Evolutionary conservation across 2,888 invertebrate genomes (phyloP).

Genomic region (Acronicta leporina): DNA sequence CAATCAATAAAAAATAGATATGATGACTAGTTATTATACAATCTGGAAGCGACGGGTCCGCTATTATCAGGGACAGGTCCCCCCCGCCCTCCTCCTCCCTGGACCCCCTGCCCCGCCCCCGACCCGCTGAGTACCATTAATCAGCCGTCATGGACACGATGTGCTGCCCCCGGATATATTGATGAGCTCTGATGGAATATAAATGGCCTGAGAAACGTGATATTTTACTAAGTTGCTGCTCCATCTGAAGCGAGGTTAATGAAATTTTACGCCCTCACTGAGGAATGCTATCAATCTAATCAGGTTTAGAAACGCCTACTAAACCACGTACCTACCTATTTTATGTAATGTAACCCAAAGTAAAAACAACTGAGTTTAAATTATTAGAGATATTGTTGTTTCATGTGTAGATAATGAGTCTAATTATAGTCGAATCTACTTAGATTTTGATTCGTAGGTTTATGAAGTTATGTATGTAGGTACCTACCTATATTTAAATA

Average conservation of each 20-base stretch:
- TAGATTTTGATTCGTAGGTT: too few species aligned
- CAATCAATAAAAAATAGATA: conserved; percentile 51
- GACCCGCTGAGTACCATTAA: conserved; percentile 58
- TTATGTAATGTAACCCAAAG: not conserved
- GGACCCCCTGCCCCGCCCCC: conserved; percentile 41
- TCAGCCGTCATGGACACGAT: conserved; percentile 59
- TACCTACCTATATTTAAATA: too few species aligned
- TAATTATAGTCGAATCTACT: too few species aligned
- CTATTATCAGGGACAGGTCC: conserved; percentile 15
- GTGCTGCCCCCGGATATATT: conserved; percentile 54
- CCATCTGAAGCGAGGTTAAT: conserved; percentile 46
- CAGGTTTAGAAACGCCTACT: conserved; percentile 14
- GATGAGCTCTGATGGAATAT: conserved; percentile 59
- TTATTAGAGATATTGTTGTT: not conserved
- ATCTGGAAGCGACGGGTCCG: conserved; percentile 43
- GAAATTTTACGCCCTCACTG: conserved; percentile 50
- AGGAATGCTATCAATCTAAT: conserved; percentile 40
- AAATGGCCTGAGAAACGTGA: conserved; percentile 59
- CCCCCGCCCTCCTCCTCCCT: conserved; percentile 5
- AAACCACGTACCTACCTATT: too few species aligned
- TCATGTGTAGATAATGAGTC: too few species aligned
- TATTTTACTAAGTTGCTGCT: conserved; percentile 53
- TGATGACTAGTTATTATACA: conserved; percentile 43
- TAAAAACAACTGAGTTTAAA: not conserved
- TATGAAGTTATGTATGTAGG: too few species aligned